Evolutionary conservation across 2,113 vertebrate species (phyloP), one percentile per base, ranked within the genome.

Genomic region (Neomonachus schauinslandi): DNA sequence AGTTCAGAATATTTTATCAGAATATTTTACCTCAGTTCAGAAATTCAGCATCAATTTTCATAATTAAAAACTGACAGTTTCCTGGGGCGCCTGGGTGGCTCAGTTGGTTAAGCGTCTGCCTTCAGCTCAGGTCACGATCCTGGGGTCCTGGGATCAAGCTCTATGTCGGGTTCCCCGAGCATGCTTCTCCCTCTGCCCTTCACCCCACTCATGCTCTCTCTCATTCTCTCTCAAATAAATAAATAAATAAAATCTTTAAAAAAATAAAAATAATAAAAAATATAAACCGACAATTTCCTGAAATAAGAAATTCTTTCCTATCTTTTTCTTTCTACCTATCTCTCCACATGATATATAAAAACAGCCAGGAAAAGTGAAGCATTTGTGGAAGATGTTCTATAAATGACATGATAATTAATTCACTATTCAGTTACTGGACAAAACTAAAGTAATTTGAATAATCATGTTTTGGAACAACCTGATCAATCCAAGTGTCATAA

Each of bases 11-110:
- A 95, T 15, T 94, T 74, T 36, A 7, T n/a, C 90, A 61, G 96
- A 98, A 97, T 67, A 67, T 86, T 95, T 53, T 83, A 95, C 16
- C 14, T 89, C 26, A 5, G 31, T 97, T 95, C 95, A 95, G 94
- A 12, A 31, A 53, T 72, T 89, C 61, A 94, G 51, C 42, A 63
- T 97, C 65, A 71, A 46, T 18, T 91, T 97, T 94, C 63, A 24
- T 69, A 93, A 53, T 86, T 77, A 76, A 51, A 63, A 98, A 85
- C 46, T 55, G 22, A 11, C 15, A 89, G 18, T 36, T 36, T 36
- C 33, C 33, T 69, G 33, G 33, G n/a, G 4, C 9, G 19, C 33
- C 67, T 36, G 33, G 16, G 1, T 21, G 8, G 67, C 33, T 69
- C 16, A n/a, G 26, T 69, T 2, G 0, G 16, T 36, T n/a, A 69